phyloP scores from a whole-genome alignment of 2,888 invertebrate genomes.

The Elegia similella region DNA sequence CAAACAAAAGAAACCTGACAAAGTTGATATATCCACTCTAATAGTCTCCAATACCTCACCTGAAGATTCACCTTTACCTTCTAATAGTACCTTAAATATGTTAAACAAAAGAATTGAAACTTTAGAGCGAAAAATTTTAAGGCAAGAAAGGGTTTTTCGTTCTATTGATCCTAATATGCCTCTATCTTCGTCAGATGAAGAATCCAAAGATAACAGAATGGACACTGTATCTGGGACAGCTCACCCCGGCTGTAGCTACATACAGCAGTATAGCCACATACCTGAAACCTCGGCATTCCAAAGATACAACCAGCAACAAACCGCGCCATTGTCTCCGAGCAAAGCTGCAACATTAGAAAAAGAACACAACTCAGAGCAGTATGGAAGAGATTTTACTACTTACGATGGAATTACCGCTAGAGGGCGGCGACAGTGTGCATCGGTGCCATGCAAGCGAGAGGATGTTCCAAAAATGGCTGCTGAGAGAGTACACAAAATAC shows the following conservation, averaged over 20 bases:
- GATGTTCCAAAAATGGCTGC: constrained; percentile 65
- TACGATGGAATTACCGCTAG: constrained; percentile 73
- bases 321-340: constrained; percentile 56
- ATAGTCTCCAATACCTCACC: constrained; percentile 51
- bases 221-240: constrained; percentile 41
- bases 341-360: constrained; percentile 66
- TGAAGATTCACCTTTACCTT: constrained; percentile 39
- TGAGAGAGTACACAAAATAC: constrained; percentile 69
- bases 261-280: constrained; percentile 71
- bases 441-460: constrained; percentile 67
- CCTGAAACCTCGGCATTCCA: constrained; percentile 74
- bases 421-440: constrained; percentile 65
- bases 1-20: constrained; percentile 40
- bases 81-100: constrained; percentile 40
- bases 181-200: constrained; percentile 64
- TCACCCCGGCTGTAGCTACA: constrained; percentile 65
- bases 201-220: constrained; percentile 44
- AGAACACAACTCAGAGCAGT: constrained; percentile 73
- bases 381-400: constrained; percentile 69
- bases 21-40: constrained; percentile 56
- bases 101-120: constrained; percentile 58
- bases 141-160: constrained; percentile 67
- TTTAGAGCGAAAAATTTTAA: constrained; percentile 60
- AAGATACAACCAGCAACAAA: constrained; percentile 60
- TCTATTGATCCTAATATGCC: constrained; percentile 54